A percentile compares a stretch with the other conserved stretches of the same genome.
Evolutionary conservation across 1,140 invertebrate genomes (phyloP).

Genomic region (Lucilia sericata): DNA sequence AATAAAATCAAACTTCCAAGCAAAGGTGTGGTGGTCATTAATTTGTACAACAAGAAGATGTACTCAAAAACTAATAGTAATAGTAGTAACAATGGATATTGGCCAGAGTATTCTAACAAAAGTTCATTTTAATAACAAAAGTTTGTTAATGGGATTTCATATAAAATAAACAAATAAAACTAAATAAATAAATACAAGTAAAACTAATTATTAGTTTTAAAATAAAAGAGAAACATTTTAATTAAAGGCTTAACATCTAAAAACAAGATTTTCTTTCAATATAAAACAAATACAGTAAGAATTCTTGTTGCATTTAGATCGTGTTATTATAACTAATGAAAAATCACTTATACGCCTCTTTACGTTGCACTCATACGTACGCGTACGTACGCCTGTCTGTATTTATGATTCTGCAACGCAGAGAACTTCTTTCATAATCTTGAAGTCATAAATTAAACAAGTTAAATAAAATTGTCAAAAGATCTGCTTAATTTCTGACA

Average conservation of each 20-base stretch:
- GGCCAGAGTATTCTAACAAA: no score
- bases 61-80: background rate
- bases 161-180: no score
- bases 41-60: background rate
- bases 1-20: no score
- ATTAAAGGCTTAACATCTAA: background rate
- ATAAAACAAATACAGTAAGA: background rate
- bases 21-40: slow-evolving; percentile 23
- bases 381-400: background rate
- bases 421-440: slow-evolving; percentile 31
- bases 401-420: background rate
- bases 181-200: background rate
- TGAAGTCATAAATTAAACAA: slow-evolving; percentile 32
- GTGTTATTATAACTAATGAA: background rate
- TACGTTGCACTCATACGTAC: no score
- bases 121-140: background rate
- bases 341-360: slow-evolving; percentile 18
- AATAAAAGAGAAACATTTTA: background rate
- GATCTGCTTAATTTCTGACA: slow-evolving; percentile 43
- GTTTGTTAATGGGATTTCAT: slow-evolving; percentile 24
- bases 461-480: slow-evolving; percentile 39
- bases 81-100: no score
- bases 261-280: background rate
- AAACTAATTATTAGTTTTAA: slow-evolving; percentile 17
- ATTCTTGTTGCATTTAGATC: background rate